phyloP scores from a whole-genome alignment of 2,888 invertebrate genomes.

The Stomorhina lunata region DNA sequence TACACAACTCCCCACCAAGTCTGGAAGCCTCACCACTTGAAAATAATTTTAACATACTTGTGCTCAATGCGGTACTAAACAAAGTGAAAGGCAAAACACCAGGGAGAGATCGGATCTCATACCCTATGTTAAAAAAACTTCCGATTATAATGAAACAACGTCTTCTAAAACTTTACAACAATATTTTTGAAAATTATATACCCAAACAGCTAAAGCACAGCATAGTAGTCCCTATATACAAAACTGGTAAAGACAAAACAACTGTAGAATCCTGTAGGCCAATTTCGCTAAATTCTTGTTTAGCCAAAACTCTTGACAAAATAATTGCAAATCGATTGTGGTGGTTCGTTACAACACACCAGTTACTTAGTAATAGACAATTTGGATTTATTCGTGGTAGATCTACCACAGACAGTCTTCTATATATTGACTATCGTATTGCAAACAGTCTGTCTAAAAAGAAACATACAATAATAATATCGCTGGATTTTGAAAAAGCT shows the following conservation, averaged over 20 bases:
- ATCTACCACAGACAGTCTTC: background rate
- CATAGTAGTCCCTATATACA: constrained; percentile 34
- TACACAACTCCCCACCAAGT: background rate
- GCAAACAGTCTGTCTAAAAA: background rate
- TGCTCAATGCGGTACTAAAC: background rate
- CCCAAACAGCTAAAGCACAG: constrained; percentile 42
- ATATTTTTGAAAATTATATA: constrained; percentile 23
- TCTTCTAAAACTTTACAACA: constrained; percentile 10
- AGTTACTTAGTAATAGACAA: constrained; percentile 38
- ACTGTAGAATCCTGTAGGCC: constrained; percentile 23
- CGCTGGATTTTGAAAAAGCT: constrained; percentile 39
- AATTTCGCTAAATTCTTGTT: constrained; percentile 47
- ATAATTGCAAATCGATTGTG: constrained; percentile 39
- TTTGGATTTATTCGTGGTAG: constrained; percentile 33
- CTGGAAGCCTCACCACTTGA: background rate
- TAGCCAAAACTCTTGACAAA: constrained; percentile 36
- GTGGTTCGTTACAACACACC: constrained; percentile 29
- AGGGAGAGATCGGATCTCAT: constrained; percentile 22
- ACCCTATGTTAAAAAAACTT: constrained; percentile 26
- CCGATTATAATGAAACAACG: background rate
- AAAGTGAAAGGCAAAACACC: constrained; percentile 36
- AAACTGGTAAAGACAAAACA: constrained; percentile 31
- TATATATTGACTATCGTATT: constrained; percentile 13
- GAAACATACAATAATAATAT: constrained; percentile 35
- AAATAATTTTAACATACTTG: background rate